Evolutionary conservation across 2,888 invertebrate genomes (phyloP).

Genomic region (Tinea pellionella): DNA sequence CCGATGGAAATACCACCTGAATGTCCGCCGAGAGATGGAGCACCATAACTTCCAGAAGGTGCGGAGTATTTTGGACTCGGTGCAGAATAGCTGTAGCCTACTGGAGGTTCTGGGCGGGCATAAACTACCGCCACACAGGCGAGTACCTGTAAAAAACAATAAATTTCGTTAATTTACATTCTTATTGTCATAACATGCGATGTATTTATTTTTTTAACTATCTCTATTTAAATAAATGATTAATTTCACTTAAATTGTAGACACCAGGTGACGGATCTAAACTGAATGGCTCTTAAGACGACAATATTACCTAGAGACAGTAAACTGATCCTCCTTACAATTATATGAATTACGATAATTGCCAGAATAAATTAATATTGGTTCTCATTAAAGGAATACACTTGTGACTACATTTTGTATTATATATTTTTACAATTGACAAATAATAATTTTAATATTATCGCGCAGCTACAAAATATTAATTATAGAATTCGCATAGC

Average conservation of each 20-base stretch:
- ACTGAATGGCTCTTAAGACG: background rate
- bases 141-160: slow-evolving; percentile 46
- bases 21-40: slow-evolving; percentile 29
- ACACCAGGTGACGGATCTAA: background rate
- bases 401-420: background rate
- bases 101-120: slow-evolving; percentile 62
- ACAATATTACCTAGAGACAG: slow-evolving; percentile 10
- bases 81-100: slow-evolving; percentile 59
- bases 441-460: background rate
- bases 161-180: background rate
- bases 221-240: background rate
- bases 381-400: background rate
- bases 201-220: too few species aligned
- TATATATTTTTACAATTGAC: background rate
- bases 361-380: background rate
- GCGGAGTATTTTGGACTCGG: slow-evolving; percentile 37
- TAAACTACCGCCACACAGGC: slow-evolving; percentile 60
- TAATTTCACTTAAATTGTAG: background rate
- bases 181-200: too few species aligned
- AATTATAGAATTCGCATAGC: background rate
- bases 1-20: slow-evolving; percentile 27
- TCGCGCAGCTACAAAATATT: background rate
- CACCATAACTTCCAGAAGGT: slow-evolving; percentile 37
- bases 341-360: slow-evolving; percentile 3
- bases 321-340: slow-evolving; percentile 3